These are phyloP conservation scores for Drosophila nigritarsus DNA, from an alignment of 2,888 invertebrate species.

Conservation along the genomic window DNA sequence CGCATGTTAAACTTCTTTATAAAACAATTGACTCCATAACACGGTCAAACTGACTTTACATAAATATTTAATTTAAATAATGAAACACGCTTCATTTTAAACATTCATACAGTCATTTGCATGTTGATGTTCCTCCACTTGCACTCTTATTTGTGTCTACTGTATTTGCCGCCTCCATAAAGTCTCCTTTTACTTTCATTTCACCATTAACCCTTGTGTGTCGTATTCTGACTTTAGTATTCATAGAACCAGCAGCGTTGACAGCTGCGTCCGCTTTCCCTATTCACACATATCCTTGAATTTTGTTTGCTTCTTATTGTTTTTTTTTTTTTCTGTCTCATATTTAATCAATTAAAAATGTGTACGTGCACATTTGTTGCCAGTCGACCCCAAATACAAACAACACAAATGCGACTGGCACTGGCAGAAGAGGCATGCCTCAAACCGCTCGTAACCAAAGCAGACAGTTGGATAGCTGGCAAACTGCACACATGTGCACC, in stretches of 20 bases:
- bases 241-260: conserved; percentile 23
- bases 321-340: conserved; percentile 27
- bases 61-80: not conserved
- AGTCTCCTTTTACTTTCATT: conserved; percentile 23
- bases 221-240: conserved; percentile 14
- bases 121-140: not conserved
- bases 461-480: conserved; percentile 20
- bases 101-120: not conserved
- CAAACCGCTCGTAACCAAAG: conserved; percentile 30
- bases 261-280: conserved; percentile 21
- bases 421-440: conserved; percentile 11
- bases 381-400: conserved; percentile 36
- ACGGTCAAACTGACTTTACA: not conserved
- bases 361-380: conserved; percentile 59
- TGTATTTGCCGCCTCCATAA: not conserved
- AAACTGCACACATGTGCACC: conserved; percentile 42
- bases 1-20: not conserved
- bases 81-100: not conserved
- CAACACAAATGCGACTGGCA: conserved; percentile 34
- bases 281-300: conserved; percentile 22
- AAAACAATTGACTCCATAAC: not conserved
- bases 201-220: conserved; percentile 8
- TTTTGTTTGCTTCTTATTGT: conserved; percentile 1
- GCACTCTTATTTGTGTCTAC: not conserved
- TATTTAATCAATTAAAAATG: conserved; percentile 76